phyloP scores from a whole-genome alignment of 1,140 invertebrate genomes.

The Drosophila sechellia region DNA sequence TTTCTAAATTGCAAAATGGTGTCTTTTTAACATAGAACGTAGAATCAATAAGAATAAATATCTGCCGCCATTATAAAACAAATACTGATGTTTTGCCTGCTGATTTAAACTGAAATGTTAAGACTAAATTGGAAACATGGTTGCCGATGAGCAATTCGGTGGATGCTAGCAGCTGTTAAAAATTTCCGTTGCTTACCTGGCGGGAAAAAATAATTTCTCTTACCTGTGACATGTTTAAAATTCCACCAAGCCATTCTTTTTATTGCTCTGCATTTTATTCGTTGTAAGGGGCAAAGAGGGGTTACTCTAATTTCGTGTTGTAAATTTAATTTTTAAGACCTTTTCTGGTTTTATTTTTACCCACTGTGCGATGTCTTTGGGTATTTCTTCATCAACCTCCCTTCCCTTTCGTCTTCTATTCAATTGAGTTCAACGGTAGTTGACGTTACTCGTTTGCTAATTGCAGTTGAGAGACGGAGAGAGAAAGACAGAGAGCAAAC shows the following conservation, averaged over 20 bases:
- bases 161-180: slow-evolving; percentile 22
- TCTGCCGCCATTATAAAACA: too few relatives aligned
- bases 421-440: slow-evolving; percentile 59
- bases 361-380: slow-evolving; percentile 33
- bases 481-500: slow-evolving; percentile 3
- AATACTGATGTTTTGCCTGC: too few relatives aligned
- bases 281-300: background rate
- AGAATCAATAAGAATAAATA: too few relatives aligned
- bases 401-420: slow-evolving; percentile 13
- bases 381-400: slow-evolving; percentile 3
- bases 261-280: slow-evolving; percentile 11
- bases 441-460: slow-evolving; percentile 46
- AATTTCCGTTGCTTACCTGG: slow-evolving; percentile 21
- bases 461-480: slow-evolving; percentile 34
- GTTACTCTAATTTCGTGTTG: background rate
- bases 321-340: background rate
- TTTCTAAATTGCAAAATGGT: too few relatives aligned
- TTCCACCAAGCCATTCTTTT: slow-evolving; percentile 2
- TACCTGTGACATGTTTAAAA: slow-evolving; percentile 17
- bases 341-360: background rate
- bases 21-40: too few relatives aligned
- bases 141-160: background rate
- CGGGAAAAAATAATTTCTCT: background rate
- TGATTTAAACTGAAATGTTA: background rate
- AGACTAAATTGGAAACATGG: background rate